phyloP scores from a whole-genome alignment of 2,888 invertebrate genomes.

The Capitulum mitella region DNA sequence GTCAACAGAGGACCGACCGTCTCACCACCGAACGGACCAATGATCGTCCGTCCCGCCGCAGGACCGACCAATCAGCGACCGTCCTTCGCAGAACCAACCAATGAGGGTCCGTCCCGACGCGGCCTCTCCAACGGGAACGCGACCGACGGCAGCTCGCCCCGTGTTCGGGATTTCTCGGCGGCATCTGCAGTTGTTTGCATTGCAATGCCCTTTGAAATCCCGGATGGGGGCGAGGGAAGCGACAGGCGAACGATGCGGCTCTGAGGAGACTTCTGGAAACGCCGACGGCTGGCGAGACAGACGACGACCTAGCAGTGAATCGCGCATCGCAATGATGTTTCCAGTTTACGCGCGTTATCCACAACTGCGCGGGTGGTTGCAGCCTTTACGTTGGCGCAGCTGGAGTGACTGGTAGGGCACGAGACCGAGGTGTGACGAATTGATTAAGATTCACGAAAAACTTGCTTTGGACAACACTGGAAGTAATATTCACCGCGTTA shows the following conservation, averaged over 20 bases:
- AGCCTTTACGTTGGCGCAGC: too few species aligned
- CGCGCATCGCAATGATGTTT: too few species aligned
- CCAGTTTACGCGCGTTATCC: too few species aligned
- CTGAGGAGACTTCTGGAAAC: not conserved
- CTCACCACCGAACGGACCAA: not conserved
- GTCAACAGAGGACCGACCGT: too few species aligned
- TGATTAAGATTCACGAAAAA: too few species aligned
- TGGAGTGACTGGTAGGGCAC: too few species aligned
- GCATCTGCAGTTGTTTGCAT: not conserved
- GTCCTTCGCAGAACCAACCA: not conserved
- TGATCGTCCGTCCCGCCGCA: not conserved
- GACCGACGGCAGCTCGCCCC: not conserved
- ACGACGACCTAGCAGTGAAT: too few species aligned
- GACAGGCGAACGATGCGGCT: not conserved
- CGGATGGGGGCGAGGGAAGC: not conserved
- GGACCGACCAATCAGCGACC: not conserved
- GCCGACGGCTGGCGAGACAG: too few species aligned
- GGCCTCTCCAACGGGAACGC: not conserved
- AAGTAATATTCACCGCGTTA: too few species aligned
- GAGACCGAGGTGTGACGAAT: too few species aligned
- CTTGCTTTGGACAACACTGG: too few species aligned
- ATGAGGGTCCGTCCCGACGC: not conserved
- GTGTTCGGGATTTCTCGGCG: not conserved
- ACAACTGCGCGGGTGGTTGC: too few species aligned
- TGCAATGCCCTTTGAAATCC: conserved; percentile 21